phyloP scores from a whole-genome alignment of 2,888 invertebrate genomes.

The Leucophenga montana region DNA sequence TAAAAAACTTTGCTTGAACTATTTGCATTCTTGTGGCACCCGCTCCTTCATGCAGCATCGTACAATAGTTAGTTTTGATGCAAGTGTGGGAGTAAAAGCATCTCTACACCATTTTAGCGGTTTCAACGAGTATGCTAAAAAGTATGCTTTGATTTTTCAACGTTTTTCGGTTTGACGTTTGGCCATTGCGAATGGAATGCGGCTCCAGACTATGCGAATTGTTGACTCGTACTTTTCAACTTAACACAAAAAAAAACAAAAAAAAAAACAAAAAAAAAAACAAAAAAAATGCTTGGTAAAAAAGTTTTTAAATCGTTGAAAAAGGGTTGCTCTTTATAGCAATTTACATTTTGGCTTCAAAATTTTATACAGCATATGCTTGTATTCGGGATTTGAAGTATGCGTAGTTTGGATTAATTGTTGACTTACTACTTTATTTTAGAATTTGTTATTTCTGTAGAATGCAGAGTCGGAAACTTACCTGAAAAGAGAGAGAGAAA shows the following conservation, averaged over 20 bases:
- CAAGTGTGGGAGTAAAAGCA: background rate
- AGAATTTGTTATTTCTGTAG: background rate
- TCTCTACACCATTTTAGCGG: constrained; percentile 52
- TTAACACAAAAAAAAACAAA: no score
- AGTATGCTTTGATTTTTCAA: constrained; percentile 61
- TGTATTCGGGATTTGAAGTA: background rate
- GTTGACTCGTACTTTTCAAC: constrained; percentile 16
- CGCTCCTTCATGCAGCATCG: background rate
- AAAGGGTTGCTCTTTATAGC: constrained; percentile 42
- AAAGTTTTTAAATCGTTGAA: constrained; percentile 54
- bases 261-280: no score
- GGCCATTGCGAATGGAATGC: constrained; percentile 29
- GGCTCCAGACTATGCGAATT: constrained; percentile 20
- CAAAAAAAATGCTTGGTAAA: background rate
- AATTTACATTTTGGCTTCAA: constrained; percentile 29
- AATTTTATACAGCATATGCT: no score
- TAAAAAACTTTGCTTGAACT: constrained; percentile 61
- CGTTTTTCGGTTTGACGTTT: constrained; percentile 36
- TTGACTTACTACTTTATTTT: background rate
- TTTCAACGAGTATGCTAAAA: constrained; percentile 54
- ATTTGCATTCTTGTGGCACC: constrained; percentile 35
- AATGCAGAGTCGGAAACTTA: constrained; percentile 38
- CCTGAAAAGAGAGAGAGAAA: constrained; percentile 47
- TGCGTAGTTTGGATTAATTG: background rate
- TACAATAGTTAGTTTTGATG: background rate